A percentile compares a stretch with the other conserved stretches of the same genome.
These are phyloP conservation scores for Tetranychus urticae DNA, from an alignment of 1,140 invertebrate species.

Conservation along the genomic window DNA sequence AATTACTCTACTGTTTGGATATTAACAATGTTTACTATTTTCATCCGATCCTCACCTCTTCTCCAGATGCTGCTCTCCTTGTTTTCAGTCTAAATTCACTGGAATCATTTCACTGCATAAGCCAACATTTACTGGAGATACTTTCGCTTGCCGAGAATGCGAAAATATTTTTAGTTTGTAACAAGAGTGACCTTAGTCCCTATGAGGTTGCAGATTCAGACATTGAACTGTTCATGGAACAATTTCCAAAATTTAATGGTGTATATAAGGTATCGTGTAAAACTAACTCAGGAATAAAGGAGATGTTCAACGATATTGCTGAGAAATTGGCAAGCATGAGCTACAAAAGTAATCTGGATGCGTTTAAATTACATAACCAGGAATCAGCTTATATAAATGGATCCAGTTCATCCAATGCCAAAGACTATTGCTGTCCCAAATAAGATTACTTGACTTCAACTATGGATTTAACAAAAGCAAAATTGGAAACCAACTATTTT, in stretches of 20 bases:
- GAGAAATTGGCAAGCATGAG: conserved; percentile 5
- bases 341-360: conserved; percentile 3
- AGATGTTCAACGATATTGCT: conserved; percentile 16
- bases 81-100: conserved; percentile 72
- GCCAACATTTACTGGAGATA: conserved; percentile 68
- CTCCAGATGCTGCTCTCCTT: conserved; percentile 52
- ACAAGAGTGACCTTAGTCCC: conserved; percentile 54
- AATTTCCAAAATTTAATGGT: conserved; percentile 68
- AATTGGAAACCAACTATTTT: no score
- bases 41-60: background rate
- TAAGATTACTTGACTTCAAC: background rate
- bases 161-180: conserved; percentile 75
- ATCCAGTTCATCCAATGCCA: background rate
- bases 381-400: background rate
- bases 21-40: background rate
- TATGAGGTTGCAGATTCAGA: conserved; percentile 56
- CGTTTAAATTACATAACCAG: conserved; percentile 7
- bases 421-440: background rate
- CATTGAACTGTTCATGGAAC: conserved; percentile 72
- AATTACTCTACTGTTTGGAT: no score
- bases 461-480: no score
- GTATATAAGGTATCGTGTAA: conserved; percentile 78
- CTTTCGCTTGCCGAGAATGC: conserved; percentile 76
- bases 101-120: conserved; percentile 67
- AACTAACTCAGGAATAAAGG: conserved; percentile 20